Evolutionary conservation across 1,140 invertebrate species (phyloP).

Genomic region (Heliconius congener): DNA sequence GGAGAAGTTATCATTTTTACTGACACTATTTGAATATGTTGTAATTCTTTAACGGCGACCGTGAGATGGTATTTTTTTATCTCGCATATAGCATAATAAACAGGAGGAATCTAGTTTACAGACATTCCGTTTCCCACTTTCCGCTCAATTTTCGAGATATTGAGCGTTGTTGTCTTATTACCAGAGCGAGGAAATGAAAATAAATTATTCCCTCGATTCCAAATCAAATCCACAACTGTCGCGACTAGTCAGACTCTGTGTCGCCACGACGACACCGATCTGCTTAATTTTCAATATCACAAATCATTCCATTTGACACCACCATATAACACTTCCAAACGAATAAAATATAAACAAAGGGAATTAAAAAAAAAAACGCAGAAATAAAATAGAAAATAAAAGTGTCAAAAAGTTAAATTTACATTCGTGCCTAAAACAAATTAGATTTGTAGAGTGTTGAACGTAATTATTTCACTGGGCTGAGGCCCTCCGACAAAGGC

Average conservation of each 20-base stretch:
- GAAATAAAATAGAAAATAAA: background rate
- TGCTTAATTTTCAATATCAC: background rate
- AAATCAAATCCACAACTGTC: no score
- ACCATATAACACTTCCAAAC: background rate
- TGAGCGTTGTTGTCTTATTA: no score
- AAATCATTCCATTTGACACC: background rate
- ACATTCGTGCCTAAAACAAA: constrained; percentile 13
- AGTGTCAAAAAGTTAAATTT: constrained; percentile 21
- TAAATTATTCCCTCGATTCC: no score
- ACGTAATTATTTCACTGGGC: constrained; percentile 19
- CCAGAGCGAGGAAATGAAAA: no score
- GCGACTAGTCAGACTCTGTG: no score
- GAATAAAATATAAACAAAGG: background rate
- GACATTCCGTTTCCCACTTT: no score
- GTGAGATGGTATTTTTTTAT: background rate
- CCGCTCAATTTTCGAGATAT: no score
- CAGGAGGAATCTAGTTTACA: no score
- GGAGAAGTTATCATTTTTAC: constrained; percentile 29
- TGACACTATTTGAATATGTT: constrained; percentile 26
- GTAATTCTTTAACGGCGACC: background rate
- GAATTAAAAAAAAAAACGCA: background rate
- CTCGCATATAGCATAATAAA: no score
- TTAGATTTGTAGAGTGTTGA: constrained; percentile 15
- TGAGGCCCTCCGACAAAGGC: constrained; percentile 7
- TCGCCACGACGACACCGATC: no score